A percentile compares a stretch with the other conserved stretches of the same genome.
Conservation (phyloP, 1,140 invertebrate species). For the Bombus waltoni region DNA sequence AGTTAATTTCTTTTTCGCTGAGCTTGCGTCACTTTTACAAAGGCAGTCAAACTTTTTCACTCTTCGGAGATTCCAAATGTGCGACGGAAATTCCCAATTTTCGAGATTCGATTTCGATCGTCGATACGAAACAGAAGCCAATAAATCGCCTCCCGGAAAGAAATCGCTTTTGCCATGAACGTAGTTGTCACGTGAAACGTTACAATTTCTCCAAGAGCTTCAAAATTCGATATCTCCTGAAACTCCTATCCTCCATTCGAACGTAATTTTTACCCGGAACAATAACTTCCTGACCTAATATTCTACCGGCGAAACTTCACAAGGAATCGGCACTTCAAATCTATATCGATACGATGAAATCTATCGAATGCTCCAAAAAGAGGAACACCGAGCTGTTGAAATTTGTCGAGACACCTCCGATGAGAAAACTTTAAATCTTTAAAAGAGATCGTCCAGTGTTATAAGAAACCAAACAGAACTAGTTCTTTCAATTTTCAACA, state of each 20-base stretch:
- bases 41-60: neutral
- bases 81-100: neutral
- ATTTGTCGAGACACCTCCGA: no score
- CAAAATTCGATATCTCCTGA: constrained; percentile 17
- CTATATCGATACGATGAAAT: no score
- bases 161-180: neutral
- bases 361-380: no score
- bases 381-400: no score
- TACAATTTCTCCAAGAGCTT: constrained; percentile 15
- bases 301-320: neutral
- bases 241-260: no score
- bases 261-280: constrained; percentile 25
- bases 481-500: no score
- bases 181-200: neutral
- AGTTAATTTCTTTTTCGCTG: neutral
- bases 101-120: no score
- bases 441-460: no score
- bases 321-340: no score
- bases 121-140: constrained; percentile 13
- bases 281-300: neutral
- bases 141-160: neutral
- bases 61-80: neutral
- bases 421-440: no score
- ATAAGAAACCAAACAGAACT: no score
- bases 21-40: neutral